Evolutionary conservation across 2,888 invertebrate species (phyloP), one percentile per base, ranked within the genome.

Genomic region (Diplolepis rosae): DNA sequence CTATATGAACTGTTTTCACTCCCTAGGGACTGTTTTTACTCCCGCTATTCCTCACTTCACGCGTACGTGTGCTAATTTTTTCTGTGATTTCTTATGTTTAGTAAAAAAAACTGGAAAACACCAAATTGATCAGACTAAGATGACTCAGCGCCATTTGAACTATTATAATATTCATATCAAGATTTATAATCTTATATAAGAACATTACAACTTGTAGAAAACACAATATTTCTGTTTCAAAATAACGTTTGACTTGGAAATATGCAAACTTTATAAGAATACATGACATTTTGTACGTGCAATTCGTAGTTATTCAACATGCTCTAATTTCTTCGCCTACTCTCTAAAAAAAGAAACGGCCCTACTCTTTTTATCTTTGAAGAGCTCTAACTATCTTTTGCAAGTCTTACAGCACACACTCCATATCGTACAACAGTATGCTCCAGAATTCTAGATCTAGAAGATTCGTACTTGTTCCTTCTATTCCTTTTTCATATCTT

Each of bases 401-500:
- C 82, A 79, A 85, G 85, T 80, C 82, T 80, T 80, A 82, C 77
- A 82, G 80, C 82, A 85, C 84, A 84, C 83, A 85, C 87, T 86
- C 78, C 78, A 83, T 77, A 68, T 69, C 69, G 52, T 68, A 77
- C 81, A n/a, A n/a, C n/a, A 77, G 78, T 79, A 79, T 84, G 86
- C 85, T 87, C 85, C 81, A 87, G 86, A 87, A 87, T 88, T 87
- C 84, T 86, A 87, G 84, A 85, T 86, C 85, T 82, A 77, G 78
- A 80, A 83, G 82, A 83, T 83, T 78, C 78, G 67, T 68, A 76
- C 73, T 73, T 70, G 73, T 73, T 74, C 77, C 75, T 70, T 76
- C 73, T 71, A 76, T 72, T 54, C 71, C 72, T 72, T 76, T 48
- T 69, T 61, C 74, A 74, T 71, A 69, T 76, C 73, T 71, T 71